These are phyloP conservation scores for Sorex fumeus DNA, from an alignment of 2,113 vertebrate genomes.

Conservation along the genomic window DNA sequence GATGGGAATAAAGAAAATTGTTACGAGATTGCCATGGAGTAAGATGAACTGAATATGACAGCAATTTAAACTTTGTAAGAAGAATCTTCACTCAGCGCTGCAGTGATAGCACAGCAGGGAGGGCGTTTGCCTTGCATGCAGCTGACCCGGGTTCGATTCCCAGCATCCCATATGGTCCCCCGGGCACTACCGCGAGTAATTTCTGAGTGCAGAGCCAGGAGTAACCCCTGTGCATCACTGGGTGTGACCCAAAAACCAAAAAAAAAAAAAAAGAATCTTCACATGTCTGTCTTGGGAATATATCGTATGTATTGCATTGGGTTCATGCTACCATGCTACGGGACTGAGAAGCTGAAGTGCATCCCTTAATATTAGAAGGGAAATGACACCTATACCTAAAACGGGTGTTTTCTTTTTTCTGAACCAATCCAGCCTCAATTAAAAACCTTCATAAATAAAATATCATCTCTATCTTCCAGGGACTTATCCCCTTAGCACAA, in stretches of 20 bases:
- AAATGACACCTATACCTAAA: slow-evolving; percentile 46
- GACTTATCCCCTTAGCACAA: neutral
- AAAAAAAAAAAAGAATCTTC: too few relatives aligned
- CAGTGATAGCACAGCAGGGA: too few relatives aligned
- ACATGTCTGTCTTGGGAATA: slow-evolving; percentile 52
- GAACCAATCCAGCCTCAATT: slow-evolving; percentile 38
- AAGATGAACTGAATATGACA: slow-evolving; percentile 22
- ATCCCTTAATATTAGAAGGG: neutral
- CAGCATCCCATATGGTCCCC: too few relatives aligned
- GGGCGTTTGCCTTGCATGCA: too few relatives aligned
- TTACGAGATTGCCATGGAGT: neutral
- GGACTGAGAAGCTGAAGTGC: slow-evolving; percentile 39
- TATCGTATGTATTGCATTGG: neutral
- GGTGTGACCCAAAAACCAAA: too few relatives aligned
- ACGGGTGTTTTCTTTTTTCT: slow-evolving; percentile 7
- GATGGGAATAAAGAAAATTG: neutral
- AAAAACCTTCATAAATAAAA: slow-evolving; percentile 66
- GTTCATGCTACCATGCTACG: slow-evolving; percentile 58
- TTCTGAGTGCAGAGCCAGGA: too few relatives aligned
- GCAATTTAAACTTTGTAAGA: slow-evolving; percentile 39
- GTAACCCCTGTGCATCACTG: too few relatives aligned
- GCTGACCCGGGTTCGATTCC: too few relatives aligned
- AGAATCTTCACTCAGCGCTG: slow-evolving; percentile 4
- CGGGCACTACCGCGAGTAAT: too few relatives aligned
- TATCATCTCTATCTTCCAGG: slow-evolving; percentile 15